Base-by-base conservation (phyloP, 2,888 invertebrate species). In the Hipparchia semele region DNA sequence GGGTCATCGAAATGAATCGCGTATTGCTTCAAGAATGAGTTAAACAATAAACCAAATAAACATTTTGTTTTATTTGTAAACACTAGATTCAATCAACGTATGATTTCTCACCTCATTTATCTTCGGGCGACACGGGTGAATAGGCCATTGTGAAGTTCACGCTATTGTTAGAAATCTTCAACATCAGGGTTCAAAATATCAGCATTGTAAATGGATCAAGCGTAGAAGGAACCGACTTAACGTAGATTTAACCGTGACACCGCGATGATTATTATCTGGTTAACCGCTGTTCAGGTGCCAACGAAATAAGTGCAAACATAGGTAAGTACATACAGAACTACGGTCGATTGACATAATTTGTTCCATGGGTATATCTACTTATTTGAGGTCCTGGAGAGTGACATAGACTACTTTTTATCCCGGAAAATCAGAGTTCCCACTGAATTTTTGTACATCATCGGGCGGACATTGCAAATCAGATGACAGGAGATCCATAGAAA, bases 1-100 rank as follows among this genome's bases (percentile, higher is more conserved):
- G n/a, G 54, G 54, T 56, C 54, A 56, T 59, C 58, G 33, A 59
- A 59, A 59, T 59, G 33, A 59, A 33, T 33, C 33, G 6, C 56
- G 56, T 59, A 4, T 39, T 5, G 59, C 13, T 39, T 61, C 2
- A 46, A 13, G 73, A 72, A 72, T 70, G 73, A 81, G 75, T 80
- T 8, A 56, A 81, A 77, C 80, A 78, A 79, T 79, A 83, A 83
- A 84, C 84, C 75, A 78, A 74, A 81, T 76, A 79, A 80, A 82
- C 59, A 79, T 78, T 81, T 83, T 76, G 78, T 81, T 77, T 77
- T 87, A 80, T 88, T 88, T 84, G 80, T 87, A 87, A 89, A 88
- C 83, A 87, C 74, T 67, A 54, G 67, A 76, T 77, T 82, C 80
- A 75, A 75, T 76, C 77, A 76, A 76, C 76, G 76, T 74, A 75